Base-by-base conservation (phyloP, 92 coral and sea anemone species). In the Epizoanthus stellaris region DNA sequence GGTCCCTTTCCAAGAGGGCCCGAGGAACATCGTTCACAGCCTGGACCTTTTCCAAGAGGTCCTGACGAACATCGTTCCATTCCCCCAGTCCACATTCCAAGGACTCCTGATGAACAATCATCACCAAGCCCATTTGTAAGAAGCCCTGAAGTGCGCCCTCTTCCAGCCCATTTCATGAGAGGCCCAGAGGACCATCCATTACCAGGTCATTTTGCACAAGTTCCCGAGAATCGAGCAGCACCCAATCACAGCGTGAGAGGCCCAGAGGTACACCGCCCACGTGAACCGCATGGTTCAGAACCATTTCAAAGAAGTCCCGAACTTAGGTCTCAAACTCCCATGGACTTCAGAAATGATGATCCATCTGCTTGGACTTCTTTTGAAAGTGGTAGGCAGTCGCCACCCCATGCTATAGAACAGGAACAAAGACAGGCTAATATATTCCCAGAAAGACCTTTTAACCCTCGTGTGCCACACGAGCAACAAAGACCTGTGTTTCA, bases 281-380 rank as follows among this genome's bases (percentile, higher is more conserved):
- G 36, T 10, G 82, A 76, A 10, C 68, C 82, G 5, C 68, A 36
- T 20, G 19, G 67, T 30, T 76, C 82, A 57, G 82, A 76, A 76
- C 40, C 56, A 12, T 76, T 76, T 60, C 82, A 43, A 4, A 45
- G 71, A n/a, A 64, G 83, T 79, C 83, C 83, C 19, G 83, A 79
- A 25, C 91, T 62, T 56, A 70, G 81, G 21, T 63, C 67, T 64
- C 74, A 80, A 19, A 87, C 82, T 23, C 80, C 82, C 61, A 68
- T 58, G 54, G 93, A 90, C 76, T 90, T 90, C 76, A 81, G 85
- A 6, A 92, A 89, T 58, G 92, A 89, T 47, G 92, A 89, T 56
- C 89, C 94, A 57, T 77, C 91, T 52, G 36, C 79, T 75, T 91
- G 94, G 94, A 91, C 92, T 75, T 91, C 93, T 8, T 91, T 91